A percentile compares a stretch with the other conserved stretches of the same genome.
phyloP scores from a whole-genome alignment of 2,797 vertebrate genomes.

The Ceryle rudis region DNA sequence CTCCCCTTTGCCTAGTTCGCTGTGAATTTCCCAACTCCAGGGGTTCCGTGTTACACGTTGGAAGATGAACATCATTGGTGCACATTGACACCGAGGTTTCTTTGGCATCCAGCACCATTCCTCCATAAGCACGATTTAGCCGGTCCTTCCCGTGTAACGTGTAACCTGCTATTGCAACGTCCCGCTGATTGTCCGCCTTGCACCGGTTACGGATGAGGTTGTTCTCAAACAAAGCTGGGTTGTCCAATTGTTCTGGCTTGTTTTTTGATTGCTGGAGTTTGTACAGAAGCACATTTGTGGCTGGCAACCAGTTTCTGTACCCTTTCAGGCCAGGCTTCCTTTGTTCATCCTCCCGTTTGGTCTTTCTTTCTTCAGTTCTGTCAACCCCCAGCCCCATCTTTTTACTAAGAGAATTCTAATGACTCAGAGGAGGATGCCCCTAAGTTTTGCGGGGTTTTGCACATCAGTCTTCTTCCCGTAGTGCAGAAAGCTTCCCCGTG shows the following conservation, averaged over 20 bases:
- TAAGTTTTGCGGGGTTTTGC: neutral
- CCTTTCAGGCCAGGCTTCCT: rapidly evolving
- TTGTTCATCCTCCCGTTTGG: neutral
- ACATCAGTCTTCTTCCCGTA: too few species aligned
- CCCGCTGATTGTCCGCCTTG: too few species aligned
- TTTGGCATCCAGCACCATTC: neutral
- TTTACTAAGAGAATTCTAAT: neutral
- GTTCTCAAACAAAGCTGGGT: neutral
- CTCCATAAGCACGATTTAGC: neutral
- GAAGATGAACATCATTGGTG: neutral
- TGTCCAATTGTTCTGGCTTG: neutral
- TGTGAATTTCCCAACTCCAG: neutral
- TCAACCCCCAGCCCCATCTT: neutral
- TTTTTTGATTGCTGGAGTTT: neutral
- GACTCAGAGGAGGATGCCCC: neutral
- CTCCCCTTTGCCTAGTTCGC: neutral
- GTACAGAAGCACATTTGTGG: neutral
- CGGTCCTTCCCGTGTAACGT: neutral
- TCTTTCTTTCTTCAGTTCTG: neutral
- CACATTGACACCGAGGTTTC: neutral
- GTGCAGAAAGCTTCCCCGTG: neutral
- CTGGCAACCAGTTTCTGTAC: neutral
- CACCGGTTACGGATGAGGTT: too few species aligned
- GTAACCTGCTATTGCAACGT: too few species aligned
- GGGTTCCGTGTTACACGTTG: neutral